Conservation (phyloP, 2,113 vertebrate genomes). For the Brienomyrus longianalis region DNA sequence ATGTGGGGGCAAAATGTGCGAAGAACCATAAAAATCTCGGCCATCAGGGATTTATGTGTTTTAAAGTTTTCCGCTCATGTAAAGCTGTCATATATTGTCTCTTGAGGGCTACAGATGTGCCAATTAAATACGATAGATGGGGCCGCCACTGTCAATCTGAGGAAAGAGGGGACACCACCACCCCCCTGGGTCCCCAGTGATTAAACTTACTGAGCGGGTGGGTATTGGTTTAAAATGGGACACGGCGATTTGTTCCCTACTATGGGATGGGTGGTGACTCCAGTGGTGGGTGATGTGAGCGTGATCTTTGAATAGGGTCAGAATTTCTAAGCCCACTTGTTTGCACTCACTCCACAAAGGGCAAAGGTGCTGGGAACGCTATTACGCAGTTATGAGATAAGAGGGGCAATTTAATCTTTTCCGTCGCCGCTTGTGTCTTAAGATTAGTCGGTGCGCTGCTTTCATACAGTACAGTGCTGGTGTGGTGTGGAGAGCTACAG, state of each 20-base stretch:
- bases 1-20: neutral
- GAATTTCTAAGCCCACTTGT: neutral
- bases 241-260: neutral
- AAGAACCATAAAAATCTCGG: neutral
- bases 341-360: neutral
- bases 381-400: neutral
- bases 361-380: neutral
- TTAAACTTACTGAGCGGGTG: neutral
- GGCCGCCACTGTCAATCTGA: neutral
- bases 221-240: neutral
- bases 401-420: neutral
- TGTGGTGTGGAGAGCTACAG: neutral
- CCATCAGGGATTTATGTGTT: neutral
- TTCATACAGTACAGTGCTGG: neutral
- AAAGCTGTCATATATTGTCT: neutral
- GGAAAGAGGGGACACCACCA: neutral
- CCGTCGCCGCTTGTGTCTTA: neutral
- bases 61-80: neutral
- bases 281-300: neutral
- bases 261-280: neutral
- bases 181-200: neutral
- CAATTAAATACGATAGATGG: neutral
- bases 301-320: neutral
- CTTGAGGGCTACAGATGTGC: neutral
- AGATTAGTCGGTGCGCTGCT: neutral